Evolutionary conservation across 2,797 vertebrate species (phyloP), one percentile per base, ranked within the genome.

Genomic region (Gymnothorax javanicus): DNA sequence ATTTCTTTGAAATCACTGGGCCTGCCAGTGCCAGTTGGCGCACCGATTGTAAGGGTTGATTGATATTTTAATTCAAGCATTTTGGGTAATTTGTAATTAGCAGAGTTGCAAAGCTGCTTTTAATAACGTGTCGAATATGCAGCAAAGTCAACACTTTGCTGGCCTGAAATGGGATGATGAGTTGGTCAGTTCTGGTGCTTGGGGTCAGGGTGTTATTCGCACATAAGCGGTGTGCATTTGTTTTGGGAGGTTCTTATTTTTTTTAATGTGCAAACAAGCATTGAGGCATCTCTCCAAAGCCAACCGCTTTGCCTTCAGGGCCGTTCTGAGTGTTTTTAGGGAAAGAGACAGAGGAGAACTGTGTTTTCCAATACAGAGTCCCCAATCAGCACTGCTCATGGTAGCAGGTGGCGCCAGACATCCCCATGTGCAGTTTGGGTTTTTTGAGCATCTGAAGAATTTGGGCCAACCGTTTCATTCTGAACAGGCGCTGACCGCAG

Each of bases 401-500:
- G 92, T 95, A 93, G 90, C 92, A 91, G 95, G 94, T 93, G 92
- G 93, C 87, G 93, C 95, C 94, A 93, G 94, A 96, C 94, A 96
- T 95, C 96, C 88, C 88, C 86, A 94, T 94, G 92, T 95, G 96
- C 94, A 94, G 95, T 93, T 13, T 0, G 7, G 17, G 93, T 95
- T 95, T 95, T 95, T 95, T 94, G 94, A 94, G 93, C 94, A 93
- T 60, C 62, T 92, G 93, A 25, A 13, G 17, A 71, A 75, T 50
- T 17, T 57, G 81, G 54, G 67, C 23, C n/a, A 84, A 86, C 59
- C 85, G 20, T 86, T 81, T 83, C 62, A 13, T 43, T 82, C 20
- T 84, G 27, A 86, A 20, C 25, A 71, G 17, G 84, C 75, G 75
- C 77, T 6, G 58, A 13, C 56, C 84, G 23, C 12, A 82, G 79